Evolutionary conservation across 2,888 invertebrate species (phyloP).

Genomic region (Trichopoda pennipes): DNA sequence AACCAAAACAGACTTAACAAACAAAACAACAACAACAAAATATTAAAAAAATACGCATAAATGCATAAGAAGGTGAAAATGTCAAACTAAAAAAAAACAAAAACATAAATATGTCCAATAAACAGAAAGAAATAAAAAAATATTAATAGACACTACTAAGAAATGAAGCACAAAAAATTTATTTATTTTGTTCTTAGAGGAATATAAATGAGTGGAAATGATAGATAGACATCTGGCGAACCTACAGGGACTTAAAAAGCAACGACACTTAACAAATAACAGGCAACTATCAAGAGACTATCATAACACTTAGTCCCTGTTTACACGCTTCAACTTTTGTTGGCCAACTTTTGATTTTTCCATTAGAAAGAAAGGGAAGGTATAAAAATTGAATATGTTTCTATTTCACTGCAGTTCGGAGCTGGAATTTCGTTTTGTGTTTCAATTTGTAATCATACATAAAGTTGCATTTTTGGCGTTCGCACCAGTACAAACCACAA

Average conservation of each 20-base stretch:
- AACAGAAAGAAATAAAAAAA: constrained; percentile 16
- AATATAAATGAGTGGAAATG: constrained; percentile 46
- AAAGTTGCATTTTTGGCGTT: too few relatives aligned
- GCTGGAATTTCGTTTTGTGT: too few relatives aligned
- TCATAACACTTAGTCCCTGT: too few relatives aligned
- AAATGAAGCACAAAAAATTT: constrained; percentile 13
- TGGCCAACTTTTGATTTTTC: too few relatives aligned
- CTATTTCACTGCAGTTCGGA: too few relatives aligned
- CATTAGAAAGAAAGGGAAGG: too few relatives aligned
- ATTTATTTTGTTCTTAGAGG: constrained; percentile 28
- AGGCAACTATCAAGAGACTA: too few relatives aligned
- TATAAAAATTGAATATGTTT: too few relatives aligned
- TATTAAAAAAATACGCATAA: constrained; percentile 58
- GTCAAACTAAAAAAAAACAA: constrained; percentile 45
- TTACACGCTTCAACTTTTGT: too few relatives aligned
- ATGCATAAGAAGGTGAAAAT: constrained; percentile 64
- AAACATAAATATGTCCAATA: constrained; percentile 34
- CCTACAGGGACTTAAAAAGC: constrained; percentile 12
- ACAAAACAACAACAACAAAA: constrained; percentile 31
- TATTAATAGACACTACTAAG: constrained; percentile 23
- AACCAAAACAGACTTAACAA: neutral
- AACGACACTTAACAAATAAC: neutral
- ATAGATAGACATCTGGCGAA: constrained; percentile 49
- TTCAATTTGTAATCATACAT: too few relatives aligned
- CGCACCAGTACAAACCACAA: too few relatives aligned